A percentile compares a stretch with the other conserved stretches of the same genome.
Conservation (phyloP, 2,113 vertebrate species). For the Prunella fulvescens region DNA sequence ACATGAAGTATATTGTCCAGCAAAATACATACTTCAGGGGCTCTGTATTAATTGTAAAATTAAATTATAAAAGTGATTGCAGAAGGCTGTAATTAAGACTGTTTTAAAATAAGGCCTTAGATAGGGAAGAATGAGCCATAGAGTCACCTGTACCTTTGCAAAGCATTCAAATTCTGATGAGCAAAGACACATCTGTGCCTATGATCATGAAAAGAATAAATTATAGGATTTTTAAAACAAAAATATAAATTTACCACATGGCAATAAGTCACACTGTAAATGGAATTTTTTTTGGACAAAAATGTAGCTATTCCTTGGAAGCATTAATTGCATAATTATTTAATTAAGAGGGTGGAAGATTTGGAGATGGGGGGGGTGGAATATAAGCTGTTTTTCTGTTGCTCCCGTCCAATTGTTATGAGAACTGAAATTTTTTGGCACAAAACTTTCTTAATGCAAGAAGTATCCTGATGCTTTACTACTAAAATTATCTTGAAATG, state of each 20-base stretch:
- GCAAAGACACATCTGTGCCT: background rate
- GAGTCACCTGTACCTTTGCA: background rate
- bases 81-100: background rate
- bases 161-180: background rate
- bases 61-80: background rate
- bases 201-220: background rate
- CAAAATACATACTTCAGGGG: background rate
- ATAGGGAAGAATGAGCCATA: background rate
- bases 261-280: background rate
- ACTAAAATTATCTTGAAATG: background rate
- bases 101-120: background rate
- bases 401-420: background rate
- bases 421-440: background rate
- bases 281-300: accelerated
- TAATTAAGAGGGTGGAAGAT: background rate
- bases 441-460: background rate
- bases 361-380: accelerated
- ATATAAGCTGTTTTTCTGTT: background rate
- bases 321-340: background rate
- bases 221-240: background rate
- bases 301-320: background rate
- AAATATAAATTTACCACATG: background rate
- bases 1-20: background rate
- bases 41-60: background rate
- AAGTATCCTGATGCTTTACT: background rate